Conservation (phyloP, 2,797 vertebrate species). For the Lepus oiostolus region DNA sequence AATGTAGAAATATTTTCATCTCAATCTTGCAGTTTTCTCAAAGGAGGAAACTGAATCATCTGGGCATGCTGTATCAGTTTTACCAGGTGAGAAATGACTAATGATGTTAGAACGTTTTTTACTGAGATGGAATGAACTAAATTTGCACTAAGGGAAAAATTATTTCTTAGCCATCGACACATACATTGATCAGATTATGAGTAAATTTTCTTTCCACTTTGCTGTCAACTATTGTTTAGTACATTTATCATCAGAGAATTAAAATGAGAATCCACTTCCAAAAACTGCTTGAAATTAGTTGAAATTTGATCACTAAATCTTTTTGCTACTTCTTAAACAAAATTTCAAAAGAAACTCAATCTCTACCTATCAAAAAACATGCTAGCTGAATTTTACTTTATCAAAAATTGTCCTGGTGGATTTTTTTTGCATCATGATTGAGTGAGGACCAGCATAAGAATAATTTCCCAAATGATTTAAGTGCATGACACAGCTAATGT, state of each 20-base stretch:
- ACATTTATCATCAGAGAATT: conserved; percentile 68
- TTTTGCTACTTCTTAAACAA: not conserved
- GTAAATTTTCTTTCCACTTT: conserved; percentile 65
- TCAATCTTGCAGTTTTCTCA: not conserved
- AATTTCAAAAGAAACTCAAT: not conserved
- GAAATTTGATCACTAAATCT: conserved; percentile 16
- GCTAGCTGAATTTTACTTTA: not conserved
- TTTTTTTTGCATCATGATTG: not conserved
- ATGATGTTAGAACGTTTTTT: conserved; percentile 61
- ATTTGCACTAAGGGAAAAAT: conserved; percentile 72
- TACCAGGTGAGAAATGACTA: conserved; percentile 58
- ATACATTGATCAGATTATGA: conserved; percentile 65
- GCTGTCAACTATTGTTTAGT: conserved; percentile 63
- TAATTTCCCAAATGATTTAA: conserved; percentile 42
- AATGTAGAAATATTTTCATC: conserved; percentile 26
- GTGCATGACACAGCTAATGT: not conserved
- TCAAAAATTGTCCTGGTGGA: not conserved
- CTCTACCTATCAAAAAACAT: not conserved
- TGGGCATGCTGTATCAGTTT: not conserved
- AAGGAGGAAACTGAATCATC: not conserved
- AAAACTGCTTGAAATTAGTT: not conserved
- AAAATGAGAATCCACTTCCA: conserved; percentile 24
- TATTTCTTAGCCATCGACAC: conserved; percentile 38
- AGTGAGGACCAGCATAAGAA: not conserved
- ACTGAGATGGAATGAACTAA: conserved; percentile 50